A percentile compares a stretch with the other conserved stretches of the same genome.
These are phyloP conservation scores for Philereme vetulata DNA, from an alignment of 2,888 invertebrate species.

Conservation along the genomic window DNA sequence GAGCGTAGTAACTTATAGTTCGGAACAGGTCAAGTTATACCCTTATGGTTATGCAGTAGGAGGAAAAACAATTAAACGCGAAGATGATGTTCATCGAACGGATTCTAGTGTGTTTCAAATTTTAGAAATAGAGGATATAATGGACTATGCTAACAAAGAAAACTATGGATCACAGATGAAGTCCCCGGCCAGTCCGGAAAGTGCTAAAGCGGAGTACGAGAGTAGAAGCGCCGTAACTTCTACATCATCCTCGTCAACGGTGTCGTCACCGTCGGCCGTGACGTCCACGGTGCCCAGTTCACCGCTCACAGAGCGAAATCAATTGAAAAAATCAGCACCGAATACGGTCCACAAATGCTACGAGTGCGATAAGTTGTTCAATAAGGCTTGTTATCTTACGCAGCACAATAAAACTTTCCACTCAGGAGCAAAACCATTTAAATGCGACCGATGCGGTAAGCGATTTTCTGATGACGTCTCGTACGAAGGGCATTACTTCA, in stretches of 20 bases:
- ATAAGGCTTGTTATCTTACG: slow-evolving; percentile 93
- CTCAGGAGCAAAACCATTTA: slow-evolving; percentile 92
- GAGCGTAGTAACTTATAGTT: slow-evolving; percentile 62
- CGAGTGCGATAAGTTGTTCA: slow-evolving; percentile 93
- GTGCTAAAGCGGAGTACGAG: slow-evolving; percentile 70
- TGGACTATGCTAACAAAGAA: slow-evolving; percentile 81
- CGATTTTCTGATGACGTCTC: slow-evolving; percentile 88
- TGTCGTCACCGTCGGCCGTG: slow-evolving; percentile 62
- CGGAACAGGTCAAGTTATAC: slow-evolving; percentile 65
- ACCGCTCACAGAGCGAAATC: slow-evolving; percentile 73
- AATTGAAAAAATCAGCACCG: slow-evolving; percentile 61
- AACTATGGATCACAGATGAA: slow-evolving; percentile 77
- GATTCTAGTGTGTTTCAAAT: slow-evolving; percentile 70
- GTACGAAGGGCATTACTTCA: slow-evolving; percentile 89
- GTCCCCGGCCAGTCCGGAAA: slow-evolving; percentile 78
- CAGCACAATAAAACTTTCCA: slow-evolving; percentile 96
- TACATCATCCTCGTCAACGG: slow-evolving; percentile 63
- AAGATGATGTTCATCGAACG: slow-evolving; percentile 58
- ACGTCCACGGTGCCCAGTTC: slow-evolving; percentile 72
- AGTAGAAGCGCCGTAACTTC: slow-evolving; percentile 64
- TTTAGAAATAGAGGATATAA: slow-evolving; percentile 76
- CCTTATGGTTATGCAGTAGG: slow-evolving; percentile 69
- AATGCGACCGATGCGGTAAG: slow-evolving; percentile 93
- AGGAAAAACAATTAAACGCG: slow-evolving; percentile 74
- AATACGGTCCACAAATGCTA: slow-evolving; percentile 86